Evolutionary conservation across 1,140 invertebrate genomes (phyloP), one percentile per base, ranked within the genome.

Genomic region (Ceratina australensis): DNA sequence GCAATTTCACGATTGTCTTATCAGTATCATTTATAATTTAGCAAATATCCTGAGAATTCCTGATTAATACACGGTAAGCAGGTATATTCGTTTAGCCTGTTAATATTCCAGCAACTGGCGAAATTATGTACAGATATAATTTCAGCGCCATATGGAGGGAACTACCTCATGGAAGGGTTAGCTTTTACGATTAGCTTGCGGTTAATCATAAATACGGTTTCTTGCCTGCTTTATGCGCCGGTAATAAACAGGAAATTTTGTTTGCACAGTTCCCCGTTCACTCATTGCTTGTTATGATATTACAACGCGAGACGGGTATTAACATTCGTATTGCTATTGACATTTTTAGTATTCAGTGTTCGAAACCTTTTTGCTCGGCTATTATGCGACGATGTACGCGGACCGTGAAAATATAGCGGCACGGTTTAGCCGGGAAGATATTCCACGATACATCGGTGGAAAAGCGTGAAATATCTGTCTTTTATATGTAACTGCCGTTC

Each of bases 141-240:
- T 74, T 65, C 18, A 50, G 65, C 13, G 20, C 47, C 71, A 79
- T 66, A 66, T 83, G 59, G 65, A 71, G 33, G 69, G 59, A 75
- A 82, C 67, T 69, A 57, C 47, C 18, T 18, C 24, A 42, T 20
- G 60, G 61, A 63, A 54, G 18, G 24, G 52, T 13, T 18, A 28
- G 49, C 26, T 52, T 47, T 75, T 60, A 20, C 71, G 54, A 83
- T 83, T 72, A 60, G 65, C 64, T 72, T 64, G 72, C 61, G 78
- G 66, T 83, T 42, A 26, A 69, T 67, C 81, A 63, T 79, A 79
- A 83, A 83, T 78, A 83, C n/a, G 16, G 15, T n/a, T 59, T 56
- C 24, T 81, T 47, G 13, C 42, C 50, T 67, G 57, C 75, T 83
- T 72, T 65, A 28, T 22, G 26, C 42, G 22, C n/a, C 47, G n/a